Conservation (phyloP, 2,797 vertebrate genomes). For the Tapirus indicus region DNA sequence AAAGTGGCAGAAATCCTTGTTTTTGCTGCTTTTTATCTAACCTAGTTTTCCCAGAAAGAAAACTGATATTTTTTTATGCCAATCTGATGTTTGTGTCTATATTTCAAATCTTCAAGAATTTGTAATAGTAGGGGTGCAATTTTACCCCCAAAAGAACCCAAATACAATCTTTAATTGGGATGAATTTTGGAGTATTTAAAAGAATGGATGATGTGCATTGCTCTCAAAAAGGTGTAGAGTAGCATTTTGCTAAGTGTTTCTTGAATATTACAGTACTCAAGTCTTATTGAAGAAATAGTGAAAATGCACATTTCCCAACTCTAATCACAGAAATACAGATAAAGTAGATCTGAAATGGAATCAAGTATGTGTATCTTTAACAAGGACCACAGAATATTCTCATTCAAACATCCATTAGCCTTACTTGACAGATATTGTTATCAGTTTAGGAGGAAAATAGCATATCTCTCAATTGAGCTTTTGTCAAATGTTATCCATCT, state of each 20-base stretch:
- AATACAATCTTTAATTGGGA: neutral
- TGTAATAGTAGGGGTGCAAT: neutral
- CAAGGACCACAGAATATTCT: neutral
- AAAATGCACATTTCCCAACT: neutral
- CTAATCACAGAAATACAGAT: neutral
- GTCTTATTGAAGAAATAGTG: neutral
- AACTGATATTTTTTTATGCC: neutral
- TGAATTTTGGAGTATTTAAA: neutral
- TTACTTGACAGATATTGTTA: neutral
- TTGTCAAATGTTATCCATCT: neutral
- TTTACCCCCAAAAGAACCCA: neutral
- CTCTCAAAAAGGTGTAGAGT: neutral
- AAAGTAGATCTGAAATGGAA: neutral
- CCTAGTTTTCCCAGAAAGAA: neutral
- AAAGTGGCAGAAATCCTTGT: neutral
- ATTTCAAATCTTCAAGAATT: constrained; percentile 10
- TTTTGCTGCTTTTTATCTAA: constrained; percentile 12
- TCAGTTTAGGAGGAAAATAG: neutral
- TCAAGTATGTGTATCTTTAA: neutral
- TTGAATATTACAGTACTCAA: neutral
- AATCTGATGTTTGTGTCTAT: neutral
- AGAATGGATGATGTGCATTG: neutral
- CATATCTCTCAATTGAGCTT: neutral
- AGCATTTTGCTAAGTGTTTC: neutral
- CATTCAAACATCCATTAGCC: neutral